These are phyloP conservation scores for Gymnothorax reevesii DNA, from an alignment of 2,797 vertebrate species.

Conservation along the genomic window DNA sequence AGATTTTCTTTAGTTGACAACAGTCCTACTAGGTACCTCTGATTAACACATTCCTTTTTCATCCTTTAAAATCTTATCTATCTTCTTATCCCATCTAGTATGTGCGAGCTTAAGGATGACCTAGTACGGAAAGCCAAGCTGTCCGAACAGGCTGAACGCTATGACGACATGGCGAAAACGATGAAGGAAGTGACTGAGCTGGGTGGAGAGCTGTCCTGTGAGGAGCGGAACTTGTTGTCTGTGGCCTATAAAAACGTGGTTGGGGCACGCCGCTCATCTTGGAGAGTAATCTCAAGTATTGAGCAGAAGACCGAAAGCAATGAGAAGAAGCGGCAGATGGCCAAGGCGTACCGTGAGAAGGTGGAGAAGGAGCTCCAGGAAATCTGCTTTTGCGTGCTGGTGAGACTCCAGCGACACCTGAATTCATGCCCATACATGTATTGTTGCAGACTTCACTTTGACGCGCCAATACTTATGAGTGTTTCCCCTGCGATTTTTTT, in stretches of 20 bases:
- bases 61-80: not conserved
- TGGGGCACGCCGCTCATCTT: slow-evolving; percentile 94
- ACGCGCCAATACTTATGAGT: too few relatives aligned
- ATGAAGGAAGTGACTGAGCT: slow-evolving; percentile 97
- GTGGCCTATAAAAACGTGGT: slow-evolving; percentile 99
- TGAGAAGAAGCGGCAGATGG: slow-evolving; percentile 97
- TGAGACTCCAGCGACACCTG: slow-evolving; percentile 60
- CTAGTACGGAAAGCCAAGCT: slow-evolving; percentile 98
- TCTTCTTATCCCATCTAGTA: slow-evolving; percentile 40
- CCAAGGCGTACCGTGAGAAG: slow-evolving; percentile 93
- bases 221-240: slow-evolving; percentile 95
- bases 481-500: too few relatives aligned
- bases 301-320: slow-evolving; percentile 96
- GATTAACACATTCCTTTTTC: too few relatives aligned
- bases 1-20: too few relatives aligned
- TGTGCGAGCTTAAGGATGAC: slow-evolving; percentile 94
- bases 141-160: slow-evolving; percentile 97
- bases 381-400: slow-evolving; percentile 96
- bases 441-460: too few relatives aligned
- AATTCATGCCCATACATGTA: too few relatives aligned
- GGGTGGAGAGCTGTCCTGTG: slow-evolving; percentile 89
- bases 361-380: slow-evolving; percentile 92
- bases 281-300: slow-evolving; percentile 98
- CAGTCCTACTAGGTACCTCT: too few relatives aligned
- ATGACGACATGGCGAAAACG: slow-evolving; percentile 94